Percentiles rank a stretch among this genome's conserved stretches.
phyloP scores from a whole-genome alignment of 2,888 invertebrate genomes.

The Yponomeuta malinellus region DNA sequence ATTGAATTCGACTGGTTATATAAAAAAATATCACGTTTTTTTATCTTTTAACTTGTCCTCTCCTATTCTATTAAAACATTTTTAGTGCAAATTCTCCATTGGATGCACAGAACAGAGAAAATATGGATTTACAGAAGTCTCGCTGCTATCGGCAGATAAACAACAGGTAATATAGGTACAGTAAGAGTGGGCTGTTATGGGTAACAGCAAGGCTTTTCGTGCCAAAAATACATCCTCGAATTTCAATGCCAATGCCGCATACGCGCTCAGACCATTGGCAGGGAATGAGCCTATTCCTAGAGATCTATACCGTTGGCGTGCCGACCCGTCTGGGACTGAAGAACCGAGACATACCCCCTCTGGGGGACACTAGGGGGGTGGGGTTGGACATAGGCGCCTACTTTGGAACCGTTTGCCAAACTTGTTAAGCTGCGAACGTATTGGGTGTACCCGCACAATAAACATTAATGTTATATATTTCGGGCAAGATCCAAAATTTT shows the following conservation, averaged over 20 bases:
- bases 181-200: too few relatives aligned
- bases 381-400: neutral
- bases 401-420: neutral
- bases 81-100: too few relatives aligned
- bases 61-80: too few relatives aligned
- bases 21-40: too few relatives aligned
- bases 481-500: neutral
- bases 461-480: neutral
- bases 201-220: neutral
- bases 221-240: neutral
- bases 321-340: constrained; percentile 7
- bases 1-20: too few relatives aligned
- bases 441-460: too few relatives aligned
- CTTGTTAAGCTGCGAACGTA: neutral
- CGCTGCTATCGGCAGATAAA: too few relatives aligned
- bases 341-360: neutral
- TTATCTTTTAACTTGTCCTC: too few relatives aligned
- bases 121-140: too few relatives aligned
- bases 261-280: neutral
- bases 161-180: too few relatives aligned
- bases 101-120: too few relatives aligned
- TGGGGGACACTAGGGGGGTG: neutral
- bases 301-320: constrained; percentile 7
- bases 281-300: neutral
- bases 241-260: neutral